Percentiles rank a stretch among this genome's conserved stretches.
Evolutionary conservation across 2,797 vertebrate genomes (phyloP).

Genomic region (Cephalopachus bancanus): DNA sequence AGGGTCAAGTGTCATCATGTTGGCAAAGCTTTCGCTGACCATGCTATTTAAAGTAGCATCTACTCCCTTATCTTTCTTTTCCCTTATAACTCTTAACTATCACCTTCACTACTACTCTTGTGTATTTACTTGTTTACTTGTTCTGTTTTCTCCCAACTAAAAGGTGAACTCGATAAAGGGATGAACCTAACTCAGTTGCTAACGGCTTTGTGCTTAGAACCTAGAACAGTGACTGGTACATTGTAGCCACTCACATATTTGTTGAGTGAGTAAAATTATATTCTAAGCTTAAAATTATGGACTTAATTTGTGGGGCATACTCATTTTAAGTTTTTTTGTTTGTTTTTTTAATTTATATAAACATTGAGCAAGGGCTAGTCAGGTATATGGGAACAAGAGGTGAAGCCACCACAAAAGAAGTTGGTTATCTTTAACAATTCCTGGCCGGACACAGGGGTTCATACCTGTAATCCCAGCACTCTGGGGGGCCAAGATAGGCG

Average conservation of each 20-base stretch:
- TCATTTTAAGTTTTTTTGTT: neutral
- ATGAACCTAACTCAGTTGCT: neutral
- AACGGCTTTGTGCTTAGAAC: conserved; percentile 23
- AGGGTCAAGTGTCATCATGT: neutral
- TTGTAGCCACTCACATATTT: neutral
- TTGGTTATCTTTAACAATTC: neutral
- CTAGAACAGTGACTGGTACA: neutral
- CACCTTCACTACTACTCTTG: neutral
- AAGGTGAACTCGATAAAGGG: neutral
- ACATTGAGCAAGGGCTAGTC: neutral
- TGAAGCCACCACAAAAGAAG: conserved; percentile 17
- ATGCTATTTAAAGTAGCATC: neutral
- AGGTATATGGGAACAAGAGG: neutral
- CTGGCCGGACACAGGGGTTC: too few species aligned
- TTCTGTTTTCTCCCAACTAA: neutral
- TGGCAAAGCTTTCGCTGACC: neutral
- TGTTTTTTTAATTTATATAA: neutral
- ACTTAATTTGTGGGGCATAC: neutral
- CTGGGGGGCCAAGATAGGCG: too few species aligned
- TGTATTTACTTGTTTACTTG: neutral
- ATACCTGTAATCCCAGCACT: too few species aligned
- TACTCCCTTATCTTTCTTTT: neutral
- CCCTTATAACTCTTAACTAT: neutral
- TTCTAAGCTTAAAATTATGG: conserved; percentile 21
- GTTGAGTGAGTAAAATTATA: conserved; percentile 9